Conservation (phyloP, 2,113 vertebrate species). For the Daboia siamensis region DNA sequence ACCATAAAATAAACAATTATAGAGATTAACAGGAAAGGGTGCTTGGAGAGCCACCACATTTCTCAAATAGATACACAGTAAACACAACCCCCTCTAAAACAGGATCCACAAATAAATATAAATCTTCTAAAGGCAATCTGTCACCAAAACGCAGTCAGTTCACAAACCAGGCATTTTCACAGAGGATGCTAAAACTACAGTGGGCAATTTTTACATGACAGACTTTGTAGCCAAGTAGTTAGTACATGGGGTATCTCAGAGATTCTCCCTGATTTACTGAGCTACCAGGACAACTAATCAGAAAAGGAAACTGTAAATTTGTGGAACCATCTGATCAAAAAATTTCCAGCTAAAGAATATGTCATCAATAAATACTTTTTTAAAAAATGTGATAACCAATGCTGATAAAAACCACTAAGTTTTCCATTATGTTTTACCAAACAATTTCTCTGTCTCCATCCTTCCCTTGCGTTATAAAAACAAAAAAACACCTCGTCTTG, state of each 20-base stretch:
- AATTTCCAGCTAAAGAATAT: neutral
- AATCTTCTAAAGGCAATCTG: neutral
- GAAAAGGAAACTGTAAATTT: neutral
- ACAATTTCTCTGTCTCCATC: neutral
- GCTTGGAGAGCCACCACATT: slow-evolving; percentile 14
- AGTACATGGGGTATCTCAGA: neutral
- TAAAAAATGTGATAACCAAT: neutral
- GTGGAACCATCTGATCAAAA: neutral
- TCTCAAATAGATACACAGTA: slow-evolving; percentile 14
- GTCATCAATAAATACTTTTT: neutral
- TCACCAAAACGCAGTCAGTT: neutral
- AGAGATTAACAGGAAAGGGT: slow-evolving; percentile 52
- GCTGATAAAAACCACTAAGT: neutral
- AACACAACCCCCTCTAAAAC: slow-evolving; percentile 8
- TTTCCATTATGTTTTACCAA: neutral
- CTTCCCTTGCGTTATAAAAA: neutral
- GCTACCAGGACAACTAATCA: neutral
- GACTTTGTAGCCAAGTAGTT: neutral
- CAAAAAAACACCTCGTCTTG: neutral
- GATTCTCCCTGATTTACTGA: neutral
- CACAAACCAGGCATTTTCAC: neutral
- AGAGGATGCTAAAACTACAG: neutral
- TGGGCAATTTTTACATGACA: neutral
- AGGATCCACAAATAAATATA: slow-evolving; percentile 9
- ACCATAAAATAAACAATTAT: slow-evolving; percentile 62